A percentile compares a stretch with the other conserved stretches of the same genome.
Evolutionary conservation across 23 tunicate genomes (phyloP).

Genomic region (Ascidia mentula): DNA sequence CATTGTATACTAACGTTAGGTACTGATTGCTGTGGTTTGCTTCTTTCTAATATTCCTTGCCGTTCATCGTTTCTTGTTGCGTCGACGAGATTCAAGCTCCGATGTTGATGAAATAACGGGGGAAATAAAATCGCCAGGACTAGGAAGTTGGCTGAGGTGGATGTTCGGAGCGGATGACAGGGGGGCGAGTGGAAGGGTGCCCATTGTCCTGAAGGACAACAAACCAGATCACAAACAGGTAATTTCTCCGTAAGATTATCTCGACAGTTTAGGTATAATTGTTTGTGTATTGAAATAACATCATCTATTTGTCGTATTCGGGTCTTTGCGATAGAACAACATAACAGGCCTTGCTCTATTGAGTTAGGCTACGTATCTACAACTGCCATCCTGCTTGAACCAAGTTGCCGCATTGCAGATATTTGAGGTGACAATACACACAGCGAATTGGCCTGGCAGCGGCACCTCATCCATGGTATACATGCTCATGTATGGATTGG

Average conservation of each 20-base stretch:
- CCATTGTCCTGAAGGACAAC: conserved; percentile 48
- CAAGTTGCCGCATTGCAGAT: too few species aligned
- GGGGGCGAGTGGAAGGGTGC: conserved; percentile 47
- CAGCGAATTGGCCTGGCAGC: conserved; percentile 89
- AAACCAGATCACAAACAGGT: conserved; percentile 60
- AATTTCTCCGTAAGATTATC: too few species aligned
- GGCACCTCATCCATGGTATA: conserved; percentile 67
- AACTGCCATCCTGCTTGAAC: too few species aligned
- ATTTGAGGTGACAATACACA: conserved; percentile 65
- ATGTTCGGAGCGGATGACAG: conserved; percentile 49
- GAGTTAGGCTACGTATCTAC: too few species aligned
- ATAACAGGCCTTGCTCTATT: too few species aligned
- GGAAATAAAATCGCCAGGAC: not conserved
- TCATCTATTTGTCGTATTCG: too few species aligned
- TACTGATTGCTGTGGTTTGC: not conserved
- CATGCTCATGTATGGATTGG: conserved; percentile 50
- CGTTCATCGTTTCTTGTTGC: conserved; percentile 17
- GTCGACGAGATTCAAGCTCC: not conserved
- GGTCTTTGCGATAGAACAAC: too few species aligned
- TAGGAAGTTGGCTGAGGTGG: conserved; percentile 50
- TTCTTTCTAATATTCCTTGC: conserved; percentile 23
- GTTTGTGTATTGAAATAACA: too few species aligned
- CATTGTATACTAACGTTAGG: not conserved
- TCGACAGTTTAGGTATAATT: too few species aligned
- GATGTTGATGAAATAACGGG: not conserved